Evolutionary conservation across 2,888 invertebrate genomes (phyloP).

Genomic region (Lithophane semibrunnea): DNA sequence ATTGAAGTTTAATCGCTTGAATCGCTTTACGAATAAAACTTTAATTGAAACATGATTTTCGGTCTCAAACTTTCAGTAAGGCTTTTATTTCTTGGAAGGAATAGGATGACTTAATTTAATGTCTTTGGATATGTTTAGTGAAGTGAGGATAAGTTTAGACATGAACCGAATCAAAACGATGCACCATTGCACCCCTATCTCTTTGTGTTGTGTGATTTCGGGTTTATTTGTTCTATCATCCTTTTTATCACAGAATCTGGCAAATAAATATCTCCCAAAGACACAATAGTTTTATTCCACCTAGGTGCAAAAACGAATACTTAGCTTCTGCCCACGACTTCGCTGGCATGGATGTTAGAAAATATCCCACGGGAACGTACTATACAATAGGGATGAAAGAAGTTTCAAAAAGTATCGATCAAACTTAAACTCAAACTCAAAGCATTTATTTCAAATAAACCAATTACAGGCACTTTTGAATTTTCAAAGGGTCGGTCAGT

Average conservation of each 20-base stretch:
- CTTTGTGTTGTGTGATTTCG: background rate
- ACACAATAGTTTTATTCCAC: slow-evolving; percentile 4
- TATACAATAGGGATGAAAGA: no score
- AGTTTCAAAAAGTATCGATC: no score
- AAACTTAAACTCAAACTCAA: no score
- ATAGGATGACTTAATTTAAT: background rate
- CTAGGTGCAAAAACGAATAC: background rate
- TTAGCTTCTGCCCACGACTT: no score
- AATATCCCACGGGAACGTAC: no score
- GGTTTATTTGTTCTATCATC: slow-evolving; percentile 2
- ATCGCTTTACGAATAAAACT: slow-evolving; percentile 2
- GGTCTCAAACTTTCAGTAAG: background rate
- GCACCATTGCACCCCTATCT: background rate
- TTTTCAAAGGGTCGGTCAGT: no score
- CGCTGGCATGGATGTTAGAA: no score
- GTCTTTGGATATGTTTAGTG: background rate
- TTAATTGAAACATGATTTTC: background rate
- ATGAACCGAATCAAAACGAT: background rate
- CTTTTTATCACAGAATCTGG: background rate
- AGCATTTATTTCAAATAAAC: no score
- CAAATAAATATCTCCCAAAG: background rate
- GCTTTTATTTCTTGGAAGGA: background rate
- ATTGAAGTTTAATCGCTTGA: slow-evolving; percentile 2
- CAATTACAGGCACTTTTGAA: no score
- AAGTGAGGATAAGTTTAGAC: no score